Evolutionary conservation across 2,888 invertebrate species (phyloP), one percentile per base, ranked within the genome.

Genomic region (Caradrina clavipalpis): DNA sequence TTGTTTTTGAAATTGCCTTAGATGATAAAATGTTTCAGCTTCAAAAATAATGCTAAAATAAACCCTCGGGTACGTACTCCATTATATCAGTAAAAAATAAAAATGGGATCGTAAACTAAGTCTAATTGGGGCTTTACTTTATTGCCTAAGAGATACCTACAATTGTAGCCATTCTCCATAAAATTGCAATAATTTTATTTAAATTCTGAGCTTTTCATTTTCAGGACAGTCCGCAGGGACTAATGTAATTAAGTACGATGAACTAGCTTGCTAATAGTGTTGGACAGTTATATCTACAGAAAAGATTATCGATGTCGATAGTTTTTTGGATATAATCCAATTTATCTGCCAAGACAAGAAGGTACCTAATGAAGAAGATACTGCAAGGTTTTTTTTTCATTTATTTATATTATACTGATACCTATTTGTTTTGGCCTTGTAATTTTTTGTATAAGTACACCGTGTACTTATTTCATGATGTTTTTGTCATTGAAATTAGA

Each of bases 231-330:
- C 89, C 86, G 69, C 68, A 72, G 87, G 83, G 87, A 86, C 87
- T 91, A 90, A 92, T 91, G 88, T 91, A 90, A 92, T 92, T 92
- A 91, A 85, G 87, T 88, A 87, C 90, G 85, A 88, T 90, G 87
- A 88, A 88, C 87, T 88, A 86, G 85, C 72, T 39, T 51, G 68
- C 68, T 60, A 57, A 1, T 55, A 79, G 65, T 45, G 65, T 10
- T 61, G 66, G n/a, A 4, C 11, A 51, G 11, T 19, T 22, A 15
- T 49, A 3, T 2, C 4, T 26, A 17, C 15, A 22, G 10, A 10
- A 50, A 45, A 4, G n/a, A 35, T 8, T 42, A 65, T 55, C 42
- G 63, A 80, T 60, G 6, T 60, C 71, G 55, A 76, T 54, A 59
- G 17, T 54, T 31, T 47, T 21, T 45, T 45, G 15, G 6, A 26